Evolutionary conservation across 2,888 invertebrate genomes (phyloP).

Genomic region (Neocrepidodera transversa): DNA sequence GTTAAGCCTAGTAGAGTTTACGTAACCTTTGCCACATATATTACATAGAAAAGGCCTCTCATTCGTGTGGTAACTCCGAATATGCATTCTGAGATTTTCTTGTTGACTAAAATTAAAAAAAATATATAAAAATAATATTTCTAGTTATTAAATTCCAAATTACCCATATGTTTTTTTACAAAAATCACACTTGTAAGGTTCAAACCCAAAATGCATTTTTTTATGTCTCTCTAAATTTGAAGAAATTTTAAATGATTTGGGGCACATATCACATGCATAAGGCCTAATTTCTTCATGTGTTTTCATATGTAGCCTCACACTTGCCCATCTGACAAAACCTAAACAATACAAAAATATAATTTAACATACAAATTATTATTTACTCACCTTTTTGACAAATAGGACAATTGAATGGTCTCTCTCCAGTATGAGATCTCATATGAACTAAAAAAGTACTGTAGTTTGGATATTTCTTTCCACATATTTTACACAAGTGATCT

Average conservation of each 20-base stretch:
- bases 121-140: not conserved
- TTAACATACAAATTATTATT: not conserved
- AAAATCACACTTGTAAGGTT: conserved; percentile 55
- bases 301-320: conserved; percentile 56
- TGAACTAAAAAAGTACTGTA: conserved; percentile 62
- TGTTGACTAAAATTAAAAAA: conserved; percentile 52
- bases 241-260: conserved; percentile 54
- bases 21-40: conserved; percentile 57
- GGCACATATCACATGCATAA: conserved; percentile 55
- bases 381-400: conserved; percentile 51
- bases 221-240: conserved; percentile 57
- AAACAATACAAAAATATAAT: not conserved
- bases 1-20: conserved; percentile 55
- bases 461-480: conserved; percentile 58
- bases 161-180: conserved; percentile 50
- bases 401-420: conserved; percentile 53
- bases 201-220: conserved; percentile 52
- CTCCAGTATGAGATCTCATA: conserved; percentile 67
- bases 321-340: conserved; percentile 55
- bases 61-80: conserved; percentile 56
- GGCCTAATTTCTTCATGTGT: conserved; percentile 55
- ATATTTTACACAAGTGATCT: conserved; percentile 57
- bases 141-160: too few relatives aligned
- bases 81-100: conserved; percentile 55
- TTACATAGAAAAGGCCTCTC: conserved; percentile 57